These are phyloP conservation scores for Sphenodon punctatus DNA, from an alignment of 2,797 vertebrate species.

Conservation along the genomic window DNA sequence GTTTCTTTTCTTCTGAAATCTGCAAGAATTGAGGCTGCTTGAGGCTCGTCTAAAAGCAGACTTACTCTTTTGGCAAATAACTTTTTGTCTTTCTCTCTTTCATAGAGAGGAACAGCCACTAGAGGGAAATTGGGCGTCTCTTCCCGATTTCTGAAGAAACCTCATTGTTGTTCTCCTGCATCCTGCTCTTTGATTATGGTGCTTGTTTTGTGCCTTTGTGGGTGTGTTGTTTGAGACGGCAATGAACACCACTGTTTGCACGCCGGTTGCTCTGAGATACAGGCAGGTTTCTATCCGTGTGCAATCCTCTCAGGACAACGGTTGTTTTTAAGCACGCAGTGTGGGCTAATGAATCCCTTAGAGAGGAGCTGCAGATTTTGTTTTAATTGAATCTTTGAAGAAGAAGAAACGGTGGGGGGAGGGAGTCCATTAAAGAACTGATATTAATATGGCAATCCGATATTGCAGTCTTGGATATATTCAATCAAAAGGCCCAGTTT, in stretches of 20 bases:
- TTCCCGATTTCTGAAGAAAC: neutral
- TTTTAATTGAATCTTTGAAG: slow-evolving; percentile 68
- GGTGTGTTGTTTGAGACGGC: neutral
- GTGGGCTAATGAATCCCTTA: slow-evolving; percentile 51
- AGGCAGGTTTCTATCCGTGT: neutral
- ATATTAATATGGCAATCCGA: slow-evolving; percentile 64
- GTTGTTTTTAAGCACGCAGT: slow-evolving; percentile 41
- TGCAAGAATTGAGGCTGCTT: too few relatives aligned
- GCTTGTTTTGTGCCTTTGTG: neutral
- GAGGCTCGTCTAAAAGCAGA: too few relatives aligned
- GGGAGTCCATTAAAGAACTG: slow-evolving; percentile 58
- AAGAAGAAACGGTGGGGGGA: slow-evolving; percentile 30
- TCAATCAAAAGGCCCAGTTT: slow-evolving; percentile 43
- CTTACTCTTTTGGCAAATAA: too few relatives aligned
- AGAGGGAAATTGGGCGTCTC: neutral
- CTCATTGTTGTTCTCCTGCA: neutral
- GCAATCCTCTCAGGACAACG: neutral
- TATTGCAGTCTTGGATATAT: slow-evolving; percentile 36
- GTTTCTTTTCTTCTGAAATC: too few relatives aligned
- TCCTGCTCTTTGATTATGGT: too few relatives aligned
- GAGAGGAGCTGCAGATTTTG: slow-evolving; percentile 49
- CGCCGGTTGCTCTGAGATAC: neutral
- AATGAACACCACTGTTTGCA: neutral
- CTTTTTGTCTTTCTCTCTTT: neutral
- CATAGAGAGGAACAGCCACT: neutral